Conservation (phyloP, 1,140 invertebrate genomes). For the Bombus turneri region DNA sequence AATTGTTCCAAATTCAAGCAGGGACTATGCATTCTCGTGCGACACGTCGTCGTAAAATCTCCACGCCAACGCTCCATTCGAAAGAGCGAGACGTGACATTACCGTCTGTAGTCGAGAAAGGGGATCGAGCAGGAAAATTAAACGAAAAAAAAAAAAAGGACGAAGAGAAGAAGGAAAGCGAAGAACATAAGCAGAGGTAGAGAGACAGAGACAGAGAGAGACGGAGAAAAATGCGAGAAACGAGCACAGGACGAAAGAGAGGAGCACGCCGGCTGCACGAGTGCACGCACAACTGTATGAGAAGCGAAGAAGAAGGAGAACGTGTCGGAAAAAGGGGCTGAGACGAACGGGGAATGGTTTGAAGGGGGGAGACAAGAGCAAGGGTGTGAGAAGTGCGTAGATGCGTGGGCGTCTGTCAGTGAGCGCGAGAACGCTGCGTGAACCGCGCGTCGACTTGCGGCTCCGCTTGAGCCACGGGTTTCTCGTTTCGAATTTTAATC, state of each 20-base stretch:
- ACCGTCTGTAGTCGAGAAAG: not conserved
- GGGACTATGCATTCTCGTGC: not conserved
- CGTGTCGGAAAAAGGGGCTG: not conserved
- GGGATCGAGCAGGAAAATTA: conserved; percentile 1
- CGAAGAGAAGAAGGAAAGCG: not conserved
- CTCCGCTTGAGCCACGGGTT: conserved; percentile 22
- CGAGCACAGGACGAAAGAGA: not conserved
- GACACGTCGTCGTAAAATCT: not conserved
- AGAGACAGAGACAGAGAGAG: not conserved
- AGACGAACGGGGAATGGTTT: not conserved
- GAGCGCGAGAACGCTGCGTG: conserved; percentile 63
- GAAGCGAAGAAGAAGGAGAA: conserved; percentile 21
- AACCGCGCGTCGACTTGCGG: conserved; percentile 49
- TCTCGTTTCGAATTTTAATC: not conserved
- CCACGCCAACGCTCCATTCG: not conserved
- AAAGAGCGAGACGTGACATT: not conserved
- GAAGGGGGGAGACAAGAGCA: not conserved
- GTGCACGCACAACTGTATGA: not conserved
- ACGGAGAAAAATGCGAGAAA: not conserved
- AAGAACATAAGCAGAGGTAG: not conserved
- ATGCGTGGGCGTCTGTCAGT: conserved; percentile 72
- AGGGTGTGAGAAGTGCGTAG: conserved; percentile 45
- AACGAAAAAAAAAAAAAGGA: not conserved
- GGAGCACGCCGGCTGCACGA: conserved; percentile 3
- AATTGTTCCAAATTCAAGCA: not conserved